Evolutionary conservation across 2,113 vertebrate species (phyloP), one percentile per base, ranked within the genome.

Genomic region (Xenopus laevis): DNA sequence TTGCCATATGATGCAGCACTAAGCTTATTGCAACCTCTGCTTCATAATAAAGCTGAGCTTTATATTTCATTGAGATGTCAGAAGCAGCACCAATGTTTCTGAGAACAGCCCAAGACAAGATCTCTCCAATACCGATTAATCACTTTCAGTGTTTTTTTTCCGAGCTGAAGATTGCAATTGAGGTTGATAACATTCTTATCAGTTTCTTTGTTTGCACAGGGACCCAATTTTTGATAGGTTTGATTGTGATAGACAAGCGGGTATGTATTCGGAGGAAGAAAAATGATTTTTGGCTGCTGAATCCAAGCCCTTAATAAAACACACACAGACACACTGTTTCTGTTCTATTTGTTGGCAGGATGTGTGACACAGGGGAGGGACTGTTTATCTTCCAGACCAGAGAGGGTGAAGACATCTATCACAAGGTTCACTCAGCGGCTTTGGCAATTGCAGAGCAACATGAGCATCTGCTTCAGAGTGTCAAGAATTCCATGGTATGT

Each of bases 311-410:
- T 73, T 11, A 69, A 61, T 5, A 66, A 59, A 11, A 79, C 44
- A 40, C 33, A 40, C 30, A 6, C 30, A 33, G n/a, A 40, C 33
- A 40, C 23, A 27, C 13, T 70, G 2, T n/a, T 5, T 50, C 12
- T 50, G 47, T 74, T 67, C 9, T 74, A 12, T 60, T 68, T 83
- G 68, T 72, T 79, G 79, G 15, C 87, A 94, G 93, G 85, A 91
- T 93, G 91, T 94, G 93, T 82, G 92, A 94, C 81, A 94, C 92
- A 4, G 93, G 93, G 20, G 92, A 94, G 74, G 93, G 93, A 71
- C 86, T 94, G 27, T 93, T 94, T 86, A 92, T 92, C 83, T 94
- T 94, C 81, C 92, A 93, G 78, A 94, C 93, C 0, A 79, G 89
- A 80, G 85, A 93, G 4, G 92, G 93, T 3, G 93, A 94, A 66